phyloP scores from a whole-genome alignment of 30 jellyfish, hydroid and myxozoan species.

The Turritopsis dohrnii region DNA sequence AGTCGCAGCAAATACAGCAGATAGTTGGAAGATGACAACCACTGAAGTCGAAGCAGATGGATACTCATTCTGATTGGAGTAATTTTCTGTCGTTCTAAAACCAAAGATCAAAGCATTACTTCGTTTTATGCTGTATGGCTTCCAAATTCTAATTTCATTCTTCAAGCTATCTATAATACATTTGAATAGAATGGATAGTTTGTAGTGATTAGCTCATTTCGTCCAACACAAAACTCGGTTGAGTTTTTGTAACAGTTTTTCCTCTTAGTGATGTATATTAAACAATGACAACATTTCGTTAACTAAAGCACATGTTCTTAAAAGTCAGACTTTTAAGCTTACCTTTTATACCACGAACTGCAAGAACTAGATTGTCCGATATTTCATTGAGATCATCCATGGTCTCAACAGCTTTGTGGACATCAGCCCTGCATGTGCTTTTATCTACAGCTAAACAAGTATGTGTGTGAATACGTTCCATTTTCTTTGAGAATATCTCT shows the following conservation, averaged over 20 bases:
- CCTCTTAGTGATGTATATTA: too few relatives aligned
- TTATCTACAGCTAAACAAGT: constrained; percentile 22
- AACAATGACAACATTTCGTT: too few relatives aligned
- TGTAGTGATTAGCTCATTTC: too few relatives aligned
- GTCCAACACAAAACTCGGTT: too few relatives aligned
- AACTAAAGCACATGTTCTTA: too few relatives aligned
- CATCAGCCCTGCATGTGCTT: neutral
- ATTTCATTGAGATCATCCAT: constrained; percentile 5
- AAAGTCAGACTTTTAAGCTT: too few relatives aligned
- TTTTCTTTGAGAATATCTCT: neutral
- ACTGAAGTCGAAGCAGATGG: constrained; percentile 2
- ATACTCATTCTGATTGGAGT: neutral
- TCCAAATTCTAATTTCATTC: too few relatives aligned
- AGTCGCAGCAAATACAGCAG: neutral
- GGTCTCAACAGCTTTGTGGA: constrained; percentile 9
- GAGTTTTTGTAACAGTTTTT: too few relatives aligned
- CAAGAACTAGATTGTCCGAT: neutral
- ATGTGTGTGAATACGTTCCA: constrained; percentile 19
- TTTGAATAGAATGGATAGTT: too few relatives aligned
- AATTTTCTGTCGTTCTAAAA: neutral
- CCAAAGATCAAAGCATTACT: neutral
- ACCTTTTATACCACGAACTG: neutral
- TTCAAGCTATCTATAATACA: too few relatives aligned
- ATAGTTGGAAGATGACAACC: constrained; percentile 2
- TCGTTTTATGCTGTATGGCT: neutral